These are phyloP conservation scores for Apotomis capreana DNA, from an alignment of 2,888 invertebrate species.

Conservation along the genomic window DNA sequence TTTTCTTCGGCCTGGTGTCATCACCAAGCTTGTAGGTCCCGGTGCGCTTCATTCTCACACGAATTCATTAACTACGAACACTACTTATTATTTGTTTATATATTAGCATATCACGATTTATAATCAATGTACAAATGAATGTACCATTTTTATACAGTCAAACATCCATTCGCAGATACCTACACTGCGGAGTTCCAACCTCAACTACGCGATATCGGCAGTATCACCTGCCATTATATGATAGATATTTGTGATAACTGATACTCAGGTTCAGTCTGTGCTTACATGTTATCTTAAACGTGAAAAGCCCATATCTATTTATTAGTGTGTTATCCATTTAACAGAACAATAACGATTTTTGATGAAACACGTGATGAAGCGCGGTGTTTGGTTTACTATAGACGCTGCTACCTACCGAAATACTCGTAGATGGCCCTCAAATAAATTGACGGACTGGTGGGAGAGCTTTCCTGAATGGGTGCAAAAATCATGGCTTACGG, in stretches of 20 bases:
- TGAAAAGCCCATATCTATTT: slow-evolving; percentile 27
- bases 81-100: neutral
- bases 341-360: slow-evolving; percentile 9
- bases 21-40: slow-evolving; percentile 28
- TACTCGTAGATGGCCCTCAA: slow-evolving; percentile 24
- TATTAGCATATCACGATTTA: neutral
- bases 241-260: slow-evolving; percentile 36
- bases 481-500: neutral
- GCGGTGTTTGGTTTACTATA: slow-evolving; percentile 6
- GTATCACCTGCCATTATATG: slow-evolving; percentile 41
- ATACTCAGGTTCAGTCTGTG: slow-evolving; percentile 15
- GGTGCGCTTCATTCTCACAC: slow-evolving; percentile 32
- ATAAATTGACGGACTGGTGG: neutral
- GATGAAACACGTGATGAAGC: neutral
- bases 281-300: slow-evolving; percentile 33
- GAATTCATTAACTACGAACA: neutral
- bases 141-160: neutral
- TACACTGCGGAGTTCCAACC: slow-evolving; percentile 14
- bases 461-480: neutral
- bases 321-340: slow-evolving; percentile 21
- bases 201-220: slow-evolving; percentile 26
- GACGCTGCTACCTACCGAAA: slow-evolving; percentile 22
- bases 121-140: neutral
- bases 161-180: neutral
- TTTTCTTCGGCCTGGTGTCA: slow-evolving; percentile 8